Evolutionary conservation across 2,113 vertebrate species (phyloP).

Genomic region (Siniperca chuatsi): DNA sequence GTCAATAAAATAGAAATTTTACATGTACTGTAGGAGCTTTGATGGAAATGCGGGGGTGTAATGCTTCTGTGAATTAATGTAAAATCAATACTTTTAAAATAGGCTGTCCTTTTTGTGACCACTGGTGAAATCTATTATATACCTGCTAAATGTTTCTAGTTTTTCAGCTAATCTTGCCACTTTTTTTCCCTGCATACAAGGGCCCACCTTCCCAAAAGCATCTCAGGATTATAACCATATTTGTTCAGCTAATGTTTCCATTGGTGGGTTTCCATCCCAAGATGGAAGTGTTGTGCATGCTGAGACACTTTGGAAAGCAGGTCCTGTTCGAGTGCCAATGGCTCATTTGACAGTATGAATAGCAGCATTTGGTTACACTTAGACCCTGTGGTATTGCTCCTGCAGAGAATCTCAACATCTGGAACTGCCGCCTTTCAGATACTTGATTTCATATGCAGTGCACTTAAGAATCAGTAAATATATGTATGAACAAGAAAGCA

Average conservation of each 20-base stretch:
- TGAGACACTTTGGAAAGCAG: conserved; percentile 68
- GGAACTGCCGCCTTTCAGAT: conserved; percentile 20
- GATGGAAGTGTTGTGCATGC: conserved; percentile 64
- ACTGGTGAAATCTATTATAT: conserved; percentile 40
- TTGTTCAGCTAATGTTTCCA: conserved; percentile 77
- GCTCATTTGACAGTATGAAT: conserved; percentile 61
- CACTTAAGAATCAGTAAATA: conserved; percentile 27
- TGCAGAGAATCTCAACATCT: conserved; percentile 48
- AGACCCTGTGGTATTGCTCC: conserved; percentile 27
- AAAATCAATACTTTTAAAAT: conserved; percentile 64
- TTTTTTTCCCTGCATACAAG: background rate
- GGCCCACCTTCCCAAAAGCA: conserved; percentile 52
- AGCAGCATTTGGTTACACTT: conserved; percentile 54
- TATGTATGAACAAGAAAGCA: conserved; percentile 43
- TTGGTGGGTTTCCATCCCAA: conserved; percentile 69
- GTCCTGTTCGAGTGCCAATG: conserved; percentile 63
- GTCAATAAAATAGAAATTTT: conserved; percentile 44
- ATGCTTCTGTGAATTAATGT: conserved; percentile 53
- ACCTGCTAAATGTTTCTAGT: conserved; percentile 46
- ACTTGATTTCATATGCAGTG: conserved; percentile 18
- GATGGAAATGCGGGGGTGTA: conserved; percentile 34
- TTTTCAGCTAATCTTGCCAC: conserved; percentile 29
- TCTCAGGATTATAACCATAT: conserved; percentile 66
- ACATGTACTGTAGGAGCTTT: conserved; percentile 34
- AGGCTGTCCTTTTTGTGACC: conserved; percentile 47